Evolutionary conservation across 2,797 vertebrate genomes (phyloP).

Genomic region (Pseudochromis fuscus): DNA sequence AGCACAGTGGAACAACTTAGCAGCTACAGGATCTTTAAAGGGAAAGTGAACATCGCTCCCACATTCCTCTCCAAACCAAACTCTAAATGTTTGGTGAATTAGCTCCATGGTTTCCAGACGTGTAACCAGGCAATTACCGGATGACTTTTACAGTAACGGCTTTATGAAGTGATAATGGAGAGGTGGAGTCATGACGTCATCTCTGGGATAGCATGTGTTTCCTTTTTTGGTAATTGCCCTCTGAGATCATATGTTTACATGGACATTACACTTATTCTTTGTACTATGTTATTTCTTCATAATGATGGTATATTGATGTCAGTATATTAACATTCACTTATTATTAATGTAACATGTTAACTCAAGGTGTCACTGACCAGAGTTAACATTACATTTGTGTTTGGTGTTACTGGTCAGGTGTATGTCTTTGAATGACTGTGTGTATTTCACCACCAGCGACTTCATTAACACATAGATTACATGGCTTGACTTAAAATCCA

Average conservation of each 20-base stretch:
- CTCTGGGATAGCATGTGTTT: slow-evolving; percentile 1
- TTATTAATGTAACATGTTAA: background rate
- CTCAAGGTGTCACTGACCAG: background rate
- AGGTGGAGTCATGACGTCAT: slow-evolving; percentile 15
- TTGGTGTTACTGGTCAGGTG: background rate
- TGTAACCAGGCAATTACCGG: slow-evolving; percentile 10
- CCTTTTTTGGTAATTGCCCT: background rate
- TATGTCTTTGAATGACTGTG: background rate
- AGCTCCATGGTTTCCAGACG: background rate
- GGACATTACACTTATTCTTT: background rate
- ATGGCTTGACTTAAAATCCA: slow-evolving; percentile 6
- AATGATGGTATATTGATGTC: background rate
- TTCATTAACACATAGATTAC: slow-evolving; percentile 1
- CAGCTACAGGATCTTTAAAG: background rate
- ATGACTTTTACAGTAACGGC: slow-evolving; percentile 1
- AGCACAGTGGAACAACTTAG: background rate
- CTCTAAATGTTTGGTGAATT: background rate
- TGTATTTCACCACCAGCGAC: background rate
- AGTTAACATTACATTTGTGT: slow-evolving; percentile 3
- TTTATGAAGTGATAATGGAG: slow-evolving; percentile 14
- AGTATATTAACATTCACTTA: background rate
- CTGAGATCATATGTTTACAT: background rate
- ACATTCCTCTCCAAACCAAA: slow-evolving; percentile 4
- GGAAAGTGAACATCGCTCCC: background rate
- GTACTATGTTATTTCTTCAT: too few relatives aligned